These are phyloP conservation scores for Hirtodrosophila alboralis DNA, from an alignment of 2,888 invertebrate species.

Conservation along the genomic window DNA sequence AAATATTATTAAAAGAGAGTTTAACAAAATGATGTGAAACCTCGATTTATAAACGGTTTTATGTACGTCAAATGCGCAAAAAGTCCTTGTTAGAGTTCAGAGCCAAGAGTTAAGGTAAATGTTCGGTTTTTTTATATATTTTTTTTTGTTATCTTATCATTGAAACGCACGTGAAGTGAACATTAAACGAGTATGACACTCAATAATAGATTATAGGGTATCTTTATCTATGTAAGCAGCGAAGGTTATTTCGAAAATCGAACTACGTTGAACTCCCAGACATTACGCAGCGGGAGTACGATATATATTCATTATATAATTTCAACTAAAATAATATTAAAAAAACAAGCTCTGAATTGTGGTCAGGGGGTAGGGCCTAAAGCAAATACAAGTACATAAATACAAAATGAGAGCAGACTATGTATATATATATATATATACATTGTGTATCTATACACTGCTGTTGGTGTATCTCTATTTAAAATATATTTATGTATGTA, in stretches of 20 bases:
- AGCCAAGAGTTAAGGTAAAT: constrained; percentile 26
- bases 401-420: constrained; percentile 7
- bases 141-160: constrained; percentile 76
- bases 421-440: constrained; percentile 10
- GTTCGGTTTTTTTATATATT: constrained; percentile 2
- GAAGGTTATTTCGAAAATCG: constrained; percentile 40
- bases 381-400: constrained; percentile 7
- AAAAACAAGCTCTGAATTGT: constrained; percentile 10
- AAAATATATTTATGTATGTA: constrained; percentile 59
- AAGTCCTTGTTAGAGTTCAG: constrained; percentile 71
- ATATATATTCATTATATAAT: constrained; percentile 9
- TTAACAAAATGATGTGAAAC: no score
- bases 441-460: constrained; percentile 1
- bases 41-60: neutral
- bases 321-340: constrained; percentile 28
- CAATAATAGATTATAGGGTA: constrained; percentile 21
- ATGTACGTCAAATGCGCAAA: constrained; percentile 40
- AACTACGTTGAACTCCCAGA: constrained; percentile 36
- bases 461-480: constrained; percentile 47
- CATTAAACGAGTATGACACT: constrained; percentile 42
- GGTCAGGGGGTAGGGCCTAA: constrained; percentile 14
- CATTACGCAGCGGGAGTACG: constrained; percentile 26
- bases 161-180: constrained; percentile 69
- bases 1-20: no score
- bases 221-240: constrained; percentile 38